Evolutionary conservation across 2,113 vertebrate species (phyloP).

Genomic region (Pedionomus torquatus): DNA sequence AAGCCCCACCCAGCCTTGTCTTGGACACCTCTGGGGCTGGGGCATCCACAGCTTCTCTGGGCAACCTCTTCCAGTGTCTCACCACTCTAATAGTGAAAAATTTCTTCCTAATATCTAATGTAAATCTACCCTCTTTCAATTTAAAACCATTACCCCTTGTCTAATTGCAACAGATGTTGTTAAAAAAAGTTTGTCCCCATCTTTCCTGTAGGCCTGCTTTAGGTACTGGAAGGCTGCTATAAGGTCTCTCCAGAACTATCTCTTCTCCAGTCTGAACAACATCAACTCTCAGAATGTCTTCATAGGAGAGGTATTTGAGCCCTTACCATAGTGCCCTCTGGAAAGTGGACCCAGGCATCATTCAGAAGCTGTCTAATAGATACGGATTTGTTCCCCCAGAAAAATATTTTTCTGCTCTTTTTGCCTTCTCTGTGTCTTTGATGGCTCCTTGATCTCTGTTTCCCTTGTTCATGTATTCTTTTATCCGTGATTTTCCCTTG

Average conservation of each 20-base stretch:
- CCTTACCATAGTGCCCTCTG: background rate
- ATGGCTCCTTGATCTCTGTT: background rate
- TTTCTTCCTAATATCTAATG: background rate
- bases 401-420: background rate
- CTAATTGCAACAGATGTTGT: background rate
- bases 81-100: background rate
- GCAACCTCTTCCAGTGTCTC: background rate
- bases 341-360: rapidly evolving
- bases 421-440: background rate
- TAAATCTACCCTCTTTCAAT: background rate
- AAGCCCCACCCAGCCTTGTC: background rate
- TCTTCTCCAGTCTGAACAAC: background rate
- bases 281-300: background rate
- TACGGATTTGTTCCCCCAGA: background rate
- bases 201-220: background rate
- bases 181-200: background rate
- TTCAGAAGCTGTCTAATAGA: background rate
- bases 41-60: background rate
- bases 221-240: background rate
- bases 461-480: background rate
- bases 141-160: background rate
- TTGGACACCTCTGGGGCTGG: background rate
- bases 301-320: background rate
- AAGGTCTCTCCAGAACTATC: background rate
- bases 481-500: background rate